These are phyloP conservation scores for Phoeniculus purpureus DNA, from an alignment of 2,797 vertebrate species.

Conservation along the genomic window DNA sequence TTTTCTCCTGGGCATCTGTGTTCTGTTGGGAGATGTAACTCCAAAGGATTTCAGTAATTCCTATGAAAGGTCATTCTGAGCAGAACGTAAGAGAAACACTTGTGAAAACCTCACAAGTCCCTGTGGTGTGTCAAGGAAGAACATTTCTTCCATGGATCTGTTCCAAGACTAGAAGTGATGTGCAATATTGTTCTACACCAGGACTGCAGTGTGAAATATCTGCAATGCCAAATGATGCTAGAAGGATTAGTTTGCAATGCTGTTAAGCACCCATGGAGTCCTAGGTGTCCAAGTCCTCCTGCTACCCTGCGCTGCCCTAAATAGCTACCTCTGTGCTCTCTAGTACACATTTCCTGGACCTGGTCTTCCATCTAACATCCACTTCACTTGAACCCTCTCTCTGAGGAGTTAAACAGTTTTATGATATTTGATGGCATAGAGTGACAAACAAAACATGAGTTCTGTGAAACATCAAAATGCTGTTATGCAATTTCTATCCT, in stretches of 20 bases:
- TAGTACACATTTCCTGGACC: neutral
- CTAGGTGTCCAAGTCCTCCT: neutral
- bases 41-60: neutral
- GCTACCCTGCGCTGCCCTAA: neutral
- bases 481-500: rapidly evolving
- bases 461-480: neutral
- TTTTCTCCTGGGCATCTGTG: neutral
- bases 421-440: neutral
- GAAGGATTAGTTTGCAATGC: neutral
- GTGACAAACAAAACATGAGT: neutral
- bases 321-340: neutral
- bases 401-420: neutral
- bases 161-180: neutral
- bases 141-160: neutral
- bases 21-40: neutral
- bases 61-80: neutral
- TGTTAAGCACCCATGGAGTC: neutral
- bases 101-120: neutral
- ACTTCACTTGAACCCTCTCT: neutral
- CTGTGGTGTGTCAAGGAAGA: neutral
- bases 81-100: neutral
- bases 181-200: neutral
- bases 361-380: neutral
- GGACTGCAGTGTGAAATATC: neutral
- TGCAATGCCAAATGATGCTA: neutral